Percentiles rank a stretch among this genome's conserved stretches.
Evolutionary conservation across 2,797 vertebrate genomes (phyloP).

Genomic region (Pogoniulus pusillus): DNA sequence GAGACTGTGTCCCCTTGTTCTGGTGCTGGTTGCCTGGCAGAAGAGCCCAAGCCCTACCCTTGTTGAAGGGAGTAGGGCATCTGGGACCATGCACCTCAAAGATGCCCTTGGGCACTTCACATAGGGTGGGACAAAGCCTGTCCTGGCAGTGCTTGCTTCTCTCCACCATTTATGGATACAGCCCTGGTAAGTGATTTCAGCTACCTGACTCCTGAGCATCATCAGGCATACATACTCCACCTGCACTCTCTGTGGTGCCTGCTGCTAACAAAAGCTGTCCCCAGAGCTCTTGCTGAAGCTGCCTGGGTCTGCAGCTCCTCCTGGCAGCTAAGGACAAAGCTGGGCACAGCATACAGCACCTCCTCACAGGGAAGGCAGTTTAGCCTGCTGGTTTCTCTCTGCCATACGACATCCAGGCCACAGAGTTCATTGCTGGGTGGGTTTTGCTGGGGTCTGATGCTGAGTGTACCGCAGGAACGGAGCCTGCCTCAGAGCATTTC

Average conservation of each 20-base stretch:
- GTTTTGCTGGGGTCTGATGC: neutral
- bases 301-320: neutral
- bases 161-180: neutral
- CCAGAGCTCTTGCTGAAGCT: neutral
- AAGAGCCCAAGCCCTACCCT: neutral
- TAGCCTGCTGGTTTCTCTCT: neutral
- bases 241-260: neutral
- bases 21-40: too few relatives aligned
- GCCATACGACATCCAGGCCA: neutral
- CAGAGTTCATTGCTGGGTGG: neutral
- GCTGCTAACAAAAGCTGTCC: neutral
- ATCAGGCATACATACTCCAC: neutral
- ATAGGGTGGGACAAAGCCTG: neutral
- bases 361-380: neutral
- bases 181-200: neutral
- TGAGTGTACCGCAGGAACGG: neutral
- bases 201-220: neutral
- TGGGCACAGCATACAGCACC: neutral
- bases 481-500: neutral
- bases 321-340: neutral
- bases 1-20: too few relatives aligned
- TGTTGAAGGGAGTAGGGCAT: neutral
- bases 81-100: fast-evolving
- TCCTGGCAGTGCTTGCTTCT: neutral
- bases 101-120: neutral